Evolutionary conservation across 2,888 invertebrate species (phyloP).

Genomic region (Cantharis nigra): DNA sequence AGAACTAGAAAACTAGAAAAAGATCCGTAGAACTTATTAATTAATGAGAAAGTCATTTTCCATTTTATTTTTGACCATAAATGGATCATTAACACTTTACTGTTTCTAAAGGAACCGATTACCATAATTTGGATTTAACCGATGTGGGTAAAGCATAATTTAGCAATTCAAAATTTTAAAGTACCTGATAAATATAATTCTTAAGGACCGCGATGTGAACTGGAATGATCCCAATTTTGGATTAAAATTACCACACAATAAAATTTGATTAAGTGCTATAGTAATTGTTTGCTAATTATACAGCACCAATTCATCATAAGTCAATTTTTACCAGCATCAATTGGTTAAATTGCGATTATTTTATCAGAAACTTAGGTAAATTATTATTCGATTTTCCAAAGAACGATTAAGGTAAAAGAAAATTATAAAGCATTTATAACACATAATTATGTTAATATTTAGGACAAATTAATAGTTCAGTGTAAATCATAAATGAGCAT

Average conservation of each 20-base stretch:
- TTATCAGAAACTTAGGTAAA: no score
- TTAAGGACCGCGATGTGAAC: neutral
- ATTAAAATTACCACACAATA: neutral
- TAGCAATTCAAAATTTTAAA: neutral
- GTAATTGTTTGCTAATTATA: neutral
- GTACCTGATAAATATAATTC: neutral
- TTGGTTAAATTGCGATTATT: no score
- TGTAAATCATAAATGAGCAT: neutral
- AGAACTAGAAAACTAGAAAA: neutral
- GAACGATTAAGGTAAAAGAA: neutral
- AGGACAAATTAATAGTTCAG: neutral
- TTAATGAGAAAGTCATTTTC: neutral
- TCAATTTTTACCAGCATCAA: neutral
- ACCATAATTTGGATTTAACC: neutral
- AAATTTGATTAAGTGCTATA: neutral
- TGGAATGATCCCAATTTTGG: neutral
- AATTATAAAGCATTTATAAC: neutral
- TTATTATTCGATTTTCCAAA: neutral
- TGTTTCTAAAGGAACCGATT: neutral
- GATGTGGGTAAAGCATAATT: neutral
- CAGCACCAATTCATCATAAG: neutral
- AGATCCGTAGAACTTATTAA: neutral
- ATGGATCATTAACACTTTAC: neutral
- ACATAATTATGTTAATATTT: neutral
- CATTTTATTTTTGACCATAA: neutral